phyloP scores from a whole-genome alignment of 1,140 invertebrate species.

The Muscidifurax raptorellus region DNA sequence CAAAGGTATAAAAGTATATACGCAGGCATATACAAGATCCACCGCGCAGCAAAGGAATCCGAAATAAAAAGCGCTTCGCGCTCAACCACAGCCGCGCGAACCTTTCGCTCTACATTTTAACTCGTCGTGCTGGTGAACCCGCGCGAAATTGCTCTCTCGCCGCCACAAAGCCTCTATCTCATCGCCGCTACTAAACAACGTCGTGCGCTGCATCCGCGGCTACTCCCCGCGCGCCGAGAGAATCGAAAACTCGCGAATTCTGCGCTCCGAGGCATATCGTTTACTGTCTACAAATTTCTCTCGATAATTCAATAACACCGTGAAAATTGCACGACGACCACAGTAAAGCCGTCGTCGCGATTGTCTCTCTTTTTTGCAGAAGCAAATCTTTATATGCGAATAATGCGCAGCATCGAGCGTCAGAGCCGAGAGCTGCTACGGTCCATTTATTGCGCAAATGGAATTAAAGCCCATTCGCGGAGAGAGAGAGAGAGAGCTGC shows the following conservation, averaged over 20 bases:
- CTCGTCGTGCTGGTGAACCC: neutral
- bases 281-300: neutral
- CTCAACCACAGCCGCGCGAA: neutral
- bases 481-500: neutral
- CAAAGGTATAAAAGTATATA: neutral
- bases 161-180: neutral
- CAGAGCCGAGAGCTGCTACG: conserved; percentile 23
- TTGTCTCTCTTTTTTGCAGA: too few relatives aligned
- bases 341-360: neutral
- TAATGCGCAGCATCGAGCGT: neutral
- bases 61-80: neutral
- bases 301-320: neutral
- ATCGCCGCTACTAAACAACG: neutral
- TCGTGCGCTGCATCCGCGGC: too few relatives aligned
- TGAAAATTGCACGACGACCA: neutral
- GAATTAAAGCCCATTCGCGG: conserved; percentile 63
- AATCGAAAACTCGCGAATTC: neutral
- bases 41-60: neutral
- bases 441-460: conserved; percentile 63
- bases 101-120: neutral
- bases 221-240: too few relatives aligned
- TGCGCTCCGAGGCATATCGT: neutral
- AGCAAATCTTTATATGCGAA: too few relatives aligned
- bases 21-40: too few relatives aligned
- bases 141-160: neutral